Base-by-base conservation (phyloP, 92 coral and sea anemone genomes). In the Pocillopora grandis region DNA sequence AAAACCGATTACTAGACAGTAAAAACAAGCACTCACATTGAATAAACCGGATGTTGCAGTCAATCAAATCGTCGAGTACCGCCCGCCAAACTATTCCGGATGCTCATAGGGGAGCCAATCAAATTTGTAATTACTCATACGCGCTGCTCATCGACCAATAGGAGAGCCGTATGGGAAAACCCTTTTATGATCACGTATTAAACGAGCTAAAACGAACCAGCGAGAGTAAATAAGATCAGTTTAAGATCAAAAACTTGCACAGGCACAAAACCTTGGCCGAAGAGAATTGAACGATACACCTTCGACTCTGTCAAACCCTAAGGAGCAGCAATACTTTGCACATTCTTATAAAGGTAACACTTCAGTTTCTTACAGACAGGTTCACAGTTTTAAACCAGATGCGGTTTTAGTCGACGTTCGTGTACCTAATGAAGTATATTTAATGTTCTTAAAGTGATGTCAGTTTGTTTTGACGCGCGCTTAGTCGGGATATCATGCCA, bases 161-260 rank as follows among this genome's bases (percentile, higher is more conserved):
- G 62, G 36, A 74, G 33, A 48, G 35, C 56, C 3, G 70, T 55
- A 61, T 69, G 86, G 80, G 80, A 55, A 83, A 64, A 79, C 86
- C 86, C n/a, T 48, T 55, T 15, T 62, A 9, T 58, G 36, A 19
- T 20, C 74, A 56, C 7, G 14, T 18, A 80, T 73, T 16, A 10
- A 73, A 83, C 80, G 86, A 80, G 78, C 86, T 83, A 73, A 73
- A 83, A 83, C 86, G 80, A 64, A 73, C 63, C 12, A 74, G 52
- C 60, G 5, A 12, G 52, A 21, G 37, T 36, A 36, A 36, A 42
- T 11, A 11, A 18, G 36, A 35, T 74, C 60, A 74, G 79, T 82
- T 35, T 83, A 71, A 0, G 14, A 63, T 48, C 71, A 65, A 19
- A 62, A 62, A 73, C 49, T 63, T 23, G 72, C 10, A 19, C 20